phyloP scores from a whole-genome alignment of 2,888 invertebrate species.

The Scrobipalpa atriplicella region DNA sequence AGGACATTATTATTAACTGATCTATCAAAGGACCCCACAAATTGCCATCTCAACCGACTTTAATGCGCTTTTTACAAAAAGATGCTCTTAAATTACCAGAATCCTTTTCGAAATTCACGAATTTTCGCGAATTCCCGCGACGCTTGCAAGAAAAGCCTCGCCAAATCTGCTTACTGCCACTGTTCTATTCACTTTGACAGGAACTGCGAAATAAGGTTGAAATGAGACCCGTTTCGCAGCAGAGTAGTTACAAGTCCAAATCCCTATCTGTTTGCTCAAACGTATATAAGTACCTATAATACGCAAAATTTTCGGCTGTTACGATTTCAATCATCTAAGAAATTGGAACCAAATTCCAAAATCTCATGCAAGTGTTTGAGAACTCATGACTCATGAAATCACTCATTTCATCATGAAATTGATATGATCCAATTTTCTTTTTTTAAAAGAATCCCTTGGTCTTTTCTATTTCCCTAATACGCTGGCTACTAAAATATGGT shows the following conservation, averaged over 20 bases:
- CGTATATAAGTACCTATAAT: neutral
- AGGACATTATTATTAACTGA: too few relatives aligned
- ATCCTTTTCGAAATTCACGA: constrained; percentile 29
- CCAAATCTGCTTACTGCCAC: constrained; percentile 37
- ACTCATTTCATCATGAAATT: too few relatives aligned
- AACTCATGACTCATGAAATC: too few relatives aligned
- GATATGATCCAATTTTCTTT: too few relatives aligned
- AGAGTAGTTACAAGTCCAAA: neutral
- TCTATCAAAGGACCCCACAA: neutral
- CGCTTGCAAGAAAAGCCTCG: constrained; percentile 28
- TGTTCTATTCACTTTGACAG: constrained; percentile 39
- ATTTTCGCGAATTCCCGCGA: constrained; percentile 18
- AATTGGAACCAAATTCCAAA: too few relatives aligned
- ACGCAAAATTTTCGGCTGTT: neutral
- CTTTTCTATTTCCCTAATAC: too few relatives aligned
- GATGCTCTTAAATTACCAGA: constrained; percentile 23
- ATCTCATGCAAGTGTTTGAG: too few relatives aligned
- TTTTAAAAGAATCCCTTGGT: too few relatives aligned
- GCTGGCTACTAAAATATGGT: too few relatives aligned
- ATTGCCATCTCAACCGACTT: neutral
- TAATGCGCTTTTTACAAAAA: constrained; percentile 24
- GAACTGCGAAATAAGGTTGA: constrained; percentile 24
- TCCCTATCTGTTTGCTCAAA: neutral
- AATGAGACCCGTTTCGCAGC: neutral
- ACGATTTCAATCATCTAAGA: neutral